Evolutionary conservation across 2,797 vertebrate species (phyloP).

Genomic region (Spatula versicolor): DNA sequence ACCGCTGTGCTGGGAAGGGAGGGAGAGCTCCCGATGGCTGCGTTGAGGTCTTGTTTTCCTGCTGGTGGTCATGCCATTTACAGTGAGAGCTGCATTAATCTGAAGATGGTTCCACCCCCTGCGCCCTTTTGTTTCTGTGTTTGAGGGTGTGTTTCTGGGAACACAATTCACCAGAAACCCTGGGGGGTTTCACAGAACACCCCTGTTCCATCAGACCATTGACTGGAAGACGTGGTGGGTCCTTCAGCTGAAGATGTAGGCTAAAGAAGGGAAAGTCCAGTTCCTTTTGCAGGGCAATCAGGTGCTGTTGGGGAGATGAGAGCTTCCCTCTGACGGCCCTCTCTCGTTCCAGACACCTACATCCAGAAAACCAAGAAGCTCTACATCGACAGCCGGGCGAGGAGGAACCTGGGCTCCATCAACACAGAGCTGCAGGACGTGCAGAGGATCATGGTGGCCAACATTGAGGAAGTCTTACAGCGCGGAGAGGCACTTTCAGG

Average conservation of each 20-base stretch:
- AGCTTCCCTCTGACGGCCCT: neutral
- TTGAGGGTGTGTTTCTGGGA: neutral
- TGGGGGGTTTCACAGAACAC: neutral
- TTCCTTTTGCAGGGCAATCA: neutral
- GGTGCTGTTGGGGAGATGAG: neutral
- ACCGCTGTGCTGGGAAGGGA: neutral
- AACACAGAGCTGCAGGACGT: conserved; percentile 98
- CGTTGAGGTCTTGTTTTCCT: neutral
- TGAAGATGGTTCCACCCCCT: neutral
- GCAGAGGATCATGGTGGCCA: conserved; percentile 99
- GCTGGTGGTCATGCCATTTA: neutral
- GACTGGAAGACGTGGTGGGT: neutral
- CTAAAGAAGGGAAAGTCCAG: neutral
- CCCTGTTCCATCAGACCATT: neutral
- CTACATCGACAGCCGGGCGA: conserved; percentile 95
- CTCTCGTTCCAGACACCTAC: conserved; percentile 89
- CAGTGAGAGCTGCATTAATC: neutral
- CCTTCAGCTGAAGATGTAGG: neutral
- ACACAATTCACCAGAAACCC: neutral
- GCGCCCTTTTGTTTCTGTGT: neutral
- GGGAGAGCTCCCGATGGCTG: neutral
- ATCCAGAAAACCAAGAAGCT: conserved; percentile 99
- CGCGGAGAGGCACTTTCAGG: conserved; percentile 96
- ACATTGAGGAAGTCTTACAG: conserved; percentile 97
- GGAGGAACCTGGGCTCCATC: conserved; percentile 95